Evolutionary conservation across 1,140 invertebrate genomes (phyloP).

Genomic region (Brachionus asplanchnoidis): DNA sequence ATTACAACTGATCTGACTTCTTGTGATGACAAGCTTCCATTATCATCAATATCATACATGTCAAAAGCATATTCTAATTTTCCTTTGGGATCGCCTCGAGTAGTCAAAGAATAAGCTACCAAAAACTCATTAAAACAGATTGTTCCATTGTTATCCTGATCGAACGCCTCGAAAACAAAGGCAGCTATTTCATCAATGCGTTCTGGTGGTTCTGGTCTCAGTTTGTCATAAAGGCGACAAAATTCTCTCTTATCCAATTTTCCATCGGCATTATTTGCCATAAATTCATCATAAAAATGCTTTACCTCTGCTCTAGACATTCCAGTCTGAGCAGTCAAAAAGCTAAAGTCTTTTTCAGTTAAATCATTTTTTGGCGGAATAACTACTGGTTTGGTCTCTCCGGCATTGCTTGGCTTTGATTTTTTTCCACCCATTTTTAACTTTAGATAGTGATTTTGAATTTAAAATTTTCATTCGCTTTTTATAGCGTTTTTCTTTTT

Average conservation of each 20-base stretch:
- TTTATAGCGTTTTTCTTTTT: neutral
- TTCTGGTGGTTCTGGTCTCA: constrained; percentile 29
- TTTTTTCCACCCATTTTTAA: neutral
- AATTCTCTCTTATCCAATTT: constrained; percentile 4
- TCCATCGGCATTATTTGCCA: constrained; percentile 17
- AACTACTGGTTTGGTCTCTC: neutral
- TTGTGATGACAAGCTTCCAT: neutral
- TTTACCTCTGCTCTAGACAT: neutral
- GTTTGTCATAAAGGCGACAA: neutral
- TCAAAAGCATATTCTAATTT: constrained; percentile 40
- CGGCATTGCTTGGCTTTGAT: neutral
- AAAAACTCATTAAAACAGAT: constrained; percentile 36
- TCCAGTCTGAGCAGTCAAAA: neutral
- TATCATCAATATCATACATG: constrained; percentile 31
- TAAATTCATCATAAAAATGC: constrained; percentile 13
- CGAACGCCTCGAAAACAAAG: constrained; percentile 22
- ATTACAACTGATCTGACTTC: constrained; percentile 11
- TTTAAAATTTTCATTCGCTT: neutral
- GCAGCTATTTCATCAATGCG: constrained; percentile 5
- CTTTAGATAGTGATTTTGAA: neutral
- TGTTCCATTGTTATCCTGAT: constrained; percentile 3
- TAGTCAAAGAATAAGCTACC: neutral
- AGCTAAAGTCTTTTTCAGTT: neutral
- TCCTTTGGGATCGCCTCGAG: neutral
- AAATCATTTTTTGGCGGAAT: neutral